Evolutionary conservation across 2,888 invertebrate genomes (phyloP).

Genomic region (Dascillus cervinus): DNA sequence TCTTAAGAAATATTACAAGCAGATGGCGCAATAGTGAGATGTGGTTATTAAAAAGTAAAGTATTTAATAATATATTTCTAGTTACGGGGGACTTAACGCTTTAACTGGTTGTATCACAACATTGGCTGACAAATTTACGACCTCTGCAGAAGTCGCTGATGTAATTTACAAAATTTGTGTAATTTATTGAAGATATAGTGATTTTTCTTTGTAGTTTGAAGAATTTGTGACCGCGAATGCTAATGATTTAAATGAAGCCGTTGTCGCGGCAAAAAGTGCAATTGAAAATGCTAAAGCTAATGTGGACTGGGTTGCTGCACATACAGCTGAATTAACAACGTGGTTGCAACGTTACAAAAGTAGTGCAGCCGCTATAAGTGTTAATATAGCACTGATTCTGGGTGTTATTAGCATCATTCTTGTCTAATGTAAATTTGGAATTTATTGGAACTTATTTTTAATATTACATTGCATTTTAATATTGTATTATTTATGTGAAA

Average conservation of each 20-base stretch:
- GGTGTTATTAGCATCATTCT: no score
- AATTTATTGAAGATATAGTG: background rate
- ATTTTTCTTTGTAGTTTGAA: constrained; percentile 12
- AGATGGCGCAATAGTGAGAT: no score
- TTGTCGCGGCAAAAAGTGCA: constrained; percentile 26
- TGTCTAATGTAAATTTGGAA: no score
- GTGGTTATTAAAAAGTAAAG: no score
- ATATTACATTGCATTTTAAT: no score
- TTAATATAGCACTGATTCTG: no score
- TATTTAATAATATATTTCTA: constrained; percentile 25
- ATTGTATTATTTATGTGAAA: no score
- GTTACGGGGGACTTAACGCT: constrained; percentile 45
- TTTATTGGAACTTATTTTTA: no score
- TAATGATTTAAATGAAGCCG: constrained; percentile 28
- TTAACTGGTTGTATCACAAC: constrained; percentile 36
- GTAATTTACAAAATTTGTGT: constrained; percentile 3
- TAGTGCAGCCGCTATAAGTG: no score
- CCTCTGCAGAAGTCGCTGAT: constrained; percentile 23
- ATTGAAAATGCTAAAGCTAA: constrained; percentile 31
- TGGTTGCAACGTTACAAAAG: no score
- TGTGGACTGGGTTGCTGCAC: constrained; percentile 32
- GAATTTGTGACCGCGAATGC: constrained; percentile 18
- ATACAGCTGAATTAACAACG: no score
- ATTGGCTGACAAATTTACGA: constrained; percentile 29
- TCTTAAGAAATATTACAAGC: constrained; percentile 40